A percentile compares a stretch with the other conserved stretches of the same genome.
These are phyloP conservation scores for Aythya fuligula DNA, from an alignment of 2,797 vertebrate species.

Conservation along the genomic window DNA sequence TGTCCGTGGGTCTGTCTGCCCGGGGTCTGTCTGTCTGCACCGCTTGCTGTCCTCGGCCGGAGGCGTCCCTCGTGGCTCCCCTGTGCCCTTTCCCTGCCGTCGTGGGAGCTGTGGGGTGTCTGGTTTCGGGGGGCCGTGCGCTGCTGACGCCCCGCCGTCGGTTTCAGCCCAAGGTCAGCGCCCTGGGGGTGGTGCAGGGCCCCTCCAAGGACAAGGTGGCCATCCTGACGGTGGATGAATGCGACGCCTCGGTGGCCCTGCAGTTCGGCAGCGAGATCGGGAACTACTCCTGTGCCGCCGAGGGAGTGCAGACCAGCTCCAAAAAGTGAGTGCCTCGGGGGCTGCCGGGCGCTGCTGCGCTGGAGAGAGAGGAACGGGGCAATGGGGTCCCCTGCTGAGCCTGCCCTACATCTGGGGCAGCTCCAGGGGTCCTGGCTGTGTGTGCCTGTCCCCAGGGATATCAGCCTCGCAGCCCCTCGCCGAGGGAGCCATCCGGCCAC, in stretches of 20 bases:
- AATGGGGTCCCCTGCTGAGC: neutral
- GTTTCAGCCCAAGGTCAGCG: slow-evolving; percentile 89
- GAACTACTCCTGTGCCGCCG: slow-evolving; percentile 96
- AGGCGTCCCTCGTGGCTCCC: neutral
- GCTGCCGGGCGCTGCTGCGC: neutral
- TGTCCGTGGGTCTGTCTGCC: fast-evolving
- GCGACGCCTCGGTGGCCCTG: slow-evolving; percentile 91
- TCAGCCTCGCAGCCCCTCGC: neutral
- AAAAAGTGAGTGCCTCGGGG: slow-evolving; percentile 90
- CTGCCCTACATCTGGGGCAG: neutral
- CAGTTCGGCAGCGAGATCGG: slow-evolving; percentile 91
- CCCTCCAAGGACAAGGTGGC: slow-evolving; percentile 98
- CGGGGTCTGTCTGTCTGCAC: fast-evolving
- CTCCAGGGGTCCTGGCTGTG: neutral
- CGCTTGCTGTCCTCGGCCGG: fast-evolving
- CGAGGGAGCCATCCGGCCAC: neutral
- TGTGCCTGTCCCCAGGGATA: neutral
- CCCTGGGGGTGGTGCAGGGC: slow-evolving; percentile 90
- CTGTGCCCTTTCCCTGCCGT: neutral
- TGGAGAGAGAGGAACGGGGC: neutral
- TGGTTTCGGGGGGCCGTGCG: neutral
- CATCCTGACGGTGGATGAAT: slow-evolving; percentile 92
- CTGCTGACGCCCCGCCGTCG: neutral
- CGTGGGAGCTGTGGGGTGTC: neutral
- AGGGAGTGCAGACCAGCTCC: slow-evolving; percentile 94